Conservation (phyloP, 2,113 vertebrate genomes). For the Holacanthus passer region DNA sequence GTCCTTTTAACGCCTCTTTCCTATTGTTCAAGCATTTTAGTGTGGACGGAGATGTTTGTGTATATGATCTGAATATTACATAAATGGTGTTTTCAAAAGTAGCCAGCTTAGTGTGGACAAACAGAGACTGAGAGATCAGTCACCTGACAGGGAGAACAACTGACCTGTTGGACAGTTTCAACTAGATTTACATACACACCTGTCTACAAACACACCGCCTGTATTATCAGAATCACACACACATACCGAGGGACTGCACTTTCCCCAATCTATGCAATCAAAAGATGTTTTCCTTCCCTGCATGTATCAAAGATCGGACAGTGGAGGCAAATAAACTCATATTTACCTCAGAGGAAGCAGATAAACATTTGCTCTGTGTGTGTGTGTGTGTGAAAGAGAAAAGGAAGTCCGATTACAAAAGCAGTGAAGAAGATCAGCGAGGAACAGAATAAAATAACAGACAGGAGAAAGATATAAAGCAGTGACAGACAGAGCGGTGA, state of each 20-base stretch:
- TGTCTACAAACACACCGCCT: neutral
- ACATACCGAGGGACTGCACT: neutral
- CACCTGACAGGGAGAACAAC: conserved; percentile 9
- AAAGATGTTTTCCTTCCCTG: conserved; percentile 13
- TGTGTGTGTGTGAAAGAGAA: conserved; percentile 3
- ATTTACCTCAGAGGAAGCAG: conserved; percentile 23
- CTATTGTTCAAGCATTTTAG: neutral
- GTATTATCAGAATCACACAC: neutral
- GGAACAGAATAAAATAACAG: conserved; percentile 10
- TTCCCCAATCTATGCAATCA: conserved; percentile 29
- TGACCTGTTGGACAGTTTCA: neutral
- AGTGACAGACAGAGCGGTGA: neutral
- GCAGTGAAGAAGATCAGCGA: neutral
- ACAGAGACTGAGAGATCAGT: neutral
- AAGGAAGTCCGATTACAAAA: conserved; percentile 17
- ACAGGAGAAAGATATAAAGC: conserved; percentile 33
- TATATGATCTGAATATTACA: neutral
- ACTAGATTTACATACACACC: conserved; percentile 24
- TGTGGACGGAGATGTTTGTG: neutral
- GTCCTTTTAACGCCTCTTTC: no score
- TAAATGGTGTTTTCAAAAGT: neutral
- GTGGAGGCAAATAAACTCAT: conserved; percentile 19
- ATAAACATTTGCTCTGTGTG: conserved; percentile 30
- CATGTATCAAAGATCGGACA: conserved; percentile 29
- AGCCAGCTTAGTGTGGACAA: conserved; percentile 9